Evolutionary conservation across 2,888 invertebrate genomes (phyloP).

Genomic region (Pantelozetes paolii): DNA sequence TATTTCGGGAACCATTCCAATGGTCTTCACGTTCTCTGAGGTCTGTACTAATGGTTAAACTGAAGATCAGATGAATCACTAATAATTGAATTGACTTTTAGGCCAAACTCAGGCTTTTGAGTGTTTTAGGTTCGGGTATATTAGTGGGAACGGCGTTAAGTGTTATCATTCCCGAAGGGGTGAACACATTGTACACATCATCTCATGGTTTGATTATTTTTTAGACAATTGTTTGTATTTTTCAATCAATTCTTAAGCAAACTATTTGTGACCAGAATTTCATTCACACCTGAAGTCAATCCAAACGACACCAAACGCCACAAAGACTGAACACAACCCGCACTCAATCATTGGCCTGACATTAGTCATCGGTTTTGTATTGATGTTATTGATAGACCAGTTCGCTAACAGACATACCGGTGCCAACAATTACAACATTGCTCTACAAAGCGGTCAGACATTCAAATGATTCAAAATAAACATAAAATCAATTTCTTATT

Average conservation of each 20-base stretch:
- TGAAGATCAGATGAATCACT: not conserved
- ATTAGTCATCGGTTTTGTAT: constrained; percentile 88
- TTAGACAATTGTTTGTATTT: not conserved
- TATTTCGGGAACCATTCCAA: constrained; percentile 86
- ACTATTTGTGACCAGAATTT: constrained; percentile 33
- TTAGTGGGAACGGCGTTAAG: constrained; percentile 94
- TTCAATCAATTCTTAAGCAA: not conserved
- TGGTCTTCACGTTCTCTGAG: constrained; percentile 91
- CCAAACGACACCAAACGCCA: not conserved
- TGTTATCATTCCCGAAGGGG: constrained; percentile 97
- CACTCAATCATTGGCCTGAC: constrained; percentile 84
- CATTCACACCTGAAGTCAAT: constrained; percentile 35
- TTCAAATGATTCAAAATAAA: not conserved
- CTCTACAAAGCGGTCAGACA: constrained; percentile 24
- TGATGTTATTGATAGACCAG: constrained; percentile 96
- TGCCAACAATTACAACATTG: not conserved
- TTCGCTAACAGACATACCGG: constrained; percentile 51
- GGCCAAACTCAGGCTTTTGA: constrained; percentile 88
- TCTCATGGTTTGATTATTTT: constrained; percentile 27
- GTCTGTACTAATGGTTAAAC: constrained; percentile 57
- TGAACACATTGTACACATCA: constrained; percentile 59
- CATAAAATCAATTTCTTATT: not conserved
- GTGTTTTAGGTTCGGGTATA: constrained; percentile 92
- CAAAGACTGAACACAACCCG: constrained; percentile 56
- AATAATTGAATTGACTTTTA: constrained; percentile 53